Base-by-base conservation (phyloP, 2,888 invertebrate genomes). In the Sthenelais limicola region DNA sequence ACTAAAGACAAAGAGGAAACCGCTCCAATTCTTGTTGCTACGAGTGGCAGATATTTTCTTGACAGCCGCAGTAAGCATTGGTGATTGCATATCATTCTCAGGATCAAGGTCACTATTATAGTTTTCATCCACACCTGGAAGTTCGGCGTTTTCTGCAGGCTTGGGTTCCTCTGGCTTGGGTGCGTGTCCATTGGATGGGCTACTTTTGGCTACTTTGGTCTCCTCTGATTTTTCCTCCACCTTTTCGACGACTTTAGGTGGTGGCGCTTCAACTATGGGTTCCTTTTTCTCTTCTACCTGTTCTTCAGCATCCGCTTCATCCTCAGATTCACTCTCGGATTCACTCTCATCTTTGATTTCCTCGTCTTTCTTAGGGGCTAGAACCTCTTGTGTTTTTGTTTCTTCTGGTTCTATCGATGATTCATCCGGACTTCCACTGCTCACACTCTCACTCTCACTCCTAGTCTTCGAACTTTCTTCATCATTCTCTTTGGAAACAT, bases 61-160 rank as follows among this genome's bases (percentile, higher is more conserved):
- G 5, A 67, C 48, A 5, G 66, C 43, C 3, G n/a, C 38, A 12
- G 54, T 28, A 54, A 30, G 35, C 9, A 74, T 49, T 1, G 43
- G 49, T 1, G 51, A 49, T 3, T 33, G 56, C 47, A 74, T 69
- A 12, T 47, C 58, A 24, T 58, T 66, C 5, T 76, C 72, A 7
- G 33, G 24, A 58, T 76, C 76, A 24, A 70, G 68, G 52, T 76
- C 76, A 48, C 74, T 74, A 71, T 76, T 73, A 30, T 76, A 76
- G 48, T 73, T 73, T 71, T 76, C 74, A 33, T 38, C 43, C 30
- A 74, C 48, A 21, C 52, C 73, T 15, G n/a, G 32, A 9, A 58
- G 24, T 4, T 24, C 7, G 4, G 12, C 7, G 43, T 28, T 43
- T 21, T 43, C 21, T 18, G 21, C 7, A 12, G 68, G 7, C 4